Conservation (phyloP, 2,797 vertebrate species). For the Amazona ochrocephala region DNA sequence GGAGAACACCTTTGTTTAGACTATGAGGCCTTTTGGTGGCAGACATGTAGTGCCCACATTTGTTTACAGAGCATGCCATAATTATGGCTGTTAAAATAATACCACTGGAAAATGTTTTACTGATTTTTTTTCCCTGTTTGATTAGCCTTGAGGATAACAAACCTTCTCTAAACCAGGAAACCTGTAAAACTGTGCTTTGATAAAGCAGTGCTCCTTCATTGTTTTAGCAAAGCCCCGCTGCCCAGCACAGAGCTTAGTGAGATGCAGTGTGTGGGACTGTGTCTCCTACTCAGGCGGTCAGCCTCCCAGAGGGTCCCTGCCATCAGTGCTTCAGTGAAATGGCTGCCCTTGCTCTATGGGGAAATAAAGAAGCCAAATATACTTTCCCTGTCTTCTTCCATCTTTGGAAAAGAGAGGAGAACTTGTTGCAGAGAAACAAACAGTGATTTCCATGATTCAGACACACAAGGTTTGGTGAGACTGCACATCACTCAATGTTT, state of each 20-base stretch:
- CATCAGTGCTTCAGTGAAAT: rapidly evolving
- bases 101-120: neutral
- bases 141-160: neutral
- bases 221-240: neutral
- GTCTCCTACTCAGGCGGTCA: neutral
- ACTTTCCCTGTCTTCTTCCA: neutral
- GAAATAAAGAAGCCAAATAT: neutral
- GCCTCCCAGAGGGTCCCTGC: neutral
- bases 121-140: neutral
- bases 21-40: neutral
- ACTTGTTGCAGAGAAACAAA: neutral
- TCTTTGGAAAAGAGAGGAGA: neutral
- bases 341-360: rapidly evolving
- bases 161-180: neutral
- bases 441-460: neutral
- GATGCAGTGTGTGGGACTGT: neutral
- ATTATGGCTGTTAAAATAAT: neutral
- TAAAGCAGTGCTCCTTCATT: neutral
- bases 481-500: rapidly evolving
- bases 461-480: neutral
- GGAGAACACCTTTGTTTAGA: neutral
- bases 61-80: neutral
- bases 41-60: rapidly evolving
- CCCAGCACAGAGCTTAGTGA: rapidly evolving
- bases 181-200: neutral